Conservation (phyloP, 1,140 invertebrate genomes). For the Goniozus legneri region DNA sequence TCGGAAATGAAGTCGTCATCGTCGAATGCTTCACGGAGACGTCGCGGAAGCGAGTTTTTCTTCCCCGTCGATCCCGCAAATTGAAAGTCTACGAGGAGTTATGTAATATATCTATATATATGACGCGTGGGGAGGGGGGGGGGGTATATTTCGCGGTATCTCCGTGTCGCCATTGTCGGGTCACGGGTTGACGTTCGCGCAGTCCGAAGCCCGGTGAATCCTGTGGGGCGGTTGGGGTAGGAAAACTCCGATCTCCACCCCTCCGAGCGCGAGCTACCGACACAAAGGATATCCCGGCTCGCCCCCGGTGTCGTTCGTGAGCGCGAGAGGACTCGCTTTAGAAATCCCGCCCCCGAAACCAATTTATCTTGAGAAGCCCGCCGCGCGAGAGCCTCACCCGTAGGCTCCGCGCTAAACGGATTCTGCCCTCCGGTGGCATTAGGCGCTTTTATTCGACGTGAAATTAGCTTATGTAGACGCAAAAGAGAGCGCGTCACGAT, state of each 20-base stretch:
- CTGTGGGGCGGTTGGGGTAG: no score
- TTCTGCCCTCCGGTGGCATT: conserved; percentile 30
- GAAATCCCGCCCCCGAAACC: conserved; percentile 37
- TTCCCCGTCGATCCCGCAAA: no score
- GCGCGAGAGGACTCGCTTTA: conserved; percentile 33
- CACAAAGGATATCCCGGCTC: conserved; percentile 18
- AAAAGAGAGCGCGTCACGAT: conserved; percentile 1
- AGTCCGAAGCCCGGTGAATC: conserved; percentile 15
- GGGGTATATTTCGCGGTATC: conserved; percentile 10
- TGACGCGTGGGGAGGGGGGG: conserved; percentile 10
- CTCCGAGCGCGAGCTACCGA: conserved; percentile 17
- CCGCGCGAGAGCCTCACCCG: no score
- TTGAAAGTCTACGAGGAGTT: not conserved
- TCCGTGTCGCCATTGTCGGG: conserved; percentile 25
- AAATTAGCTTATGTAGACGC: conserved; percentile 33
- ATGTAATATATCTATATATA: not conserved
- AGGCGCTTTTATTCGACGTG: conserved; percentile 34
- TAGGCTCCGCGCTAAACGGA: conserved; percentile 31
- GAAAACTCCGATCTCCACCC: no score
- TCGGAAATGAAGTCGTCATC: not conserved
- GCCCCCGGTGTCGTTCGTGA: conserved; percentile 6
- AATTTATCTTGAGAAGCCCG: conserved; percentile 41
- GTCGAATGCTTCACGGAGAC: no score
- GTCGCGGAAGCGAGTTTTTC: not conserved
- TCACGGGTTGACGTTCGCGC: conserved; percentile 35